A percentile compares a stretch with the other conserved stretches of the same genome.
Conservation (phyloP, 2,797 vertebrate species). For the Hemibagrus guttatus region DNA sequence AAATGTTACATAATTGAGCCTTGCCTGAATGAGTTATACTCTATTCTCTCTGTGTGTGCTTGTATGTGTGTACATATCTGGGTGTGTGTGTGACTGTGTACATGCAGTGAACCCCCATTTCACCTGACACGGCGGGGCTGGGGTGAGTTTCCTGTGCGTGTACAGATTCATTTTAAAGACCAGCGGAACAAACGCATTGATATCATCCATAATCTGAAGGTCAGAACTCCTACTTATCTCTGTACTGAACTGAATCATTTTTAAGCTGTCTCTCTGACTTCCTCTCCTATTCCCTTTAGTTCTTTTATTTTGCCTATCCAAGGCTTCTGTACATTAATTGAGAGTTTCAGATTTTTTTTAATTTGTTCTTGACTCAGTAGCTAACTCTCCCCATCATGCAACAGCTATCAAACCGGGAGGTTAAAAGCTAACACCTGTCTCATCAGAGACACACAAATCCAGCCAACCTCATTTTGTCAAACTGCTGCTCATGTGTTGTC, state of each 20-base stretch:
- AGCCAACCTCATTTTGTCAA: neutral
- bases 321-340: neutral
- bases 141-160: conserved; percentile 98
- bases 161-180: conserved; percentile 99
- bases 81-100: conserved; percentile 63
- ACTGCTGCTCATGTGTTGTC: neutral
- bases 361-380: neutral
- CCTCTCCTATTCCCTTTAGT: neutral
- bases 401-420: neutral
- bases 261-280: conserved; percentile 9
- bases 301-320: neutral
- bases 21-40: neutral
- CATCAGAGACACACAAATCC: neutral
- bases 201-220: conserved; percentile 98
- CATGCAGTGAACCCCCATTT: conserved; percentile 90
- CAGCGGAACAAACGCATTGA: conserved; percentile 97
- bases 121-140: conserved; percentile 96
- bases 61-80: too few species aligned
- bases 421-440: neutral
- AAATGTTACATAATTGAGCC: neutral
- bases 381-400: neutral
- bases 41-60: too few species aligned
- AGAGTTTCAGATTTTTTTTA: neutral
- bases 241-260: neutral
- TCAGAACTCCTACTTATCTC: conserved; percentile 64